Evolutionary conservation across 2,113 vertebrate species (phyloP).

Genomic region (Istiophorus platypterus): DNA sequence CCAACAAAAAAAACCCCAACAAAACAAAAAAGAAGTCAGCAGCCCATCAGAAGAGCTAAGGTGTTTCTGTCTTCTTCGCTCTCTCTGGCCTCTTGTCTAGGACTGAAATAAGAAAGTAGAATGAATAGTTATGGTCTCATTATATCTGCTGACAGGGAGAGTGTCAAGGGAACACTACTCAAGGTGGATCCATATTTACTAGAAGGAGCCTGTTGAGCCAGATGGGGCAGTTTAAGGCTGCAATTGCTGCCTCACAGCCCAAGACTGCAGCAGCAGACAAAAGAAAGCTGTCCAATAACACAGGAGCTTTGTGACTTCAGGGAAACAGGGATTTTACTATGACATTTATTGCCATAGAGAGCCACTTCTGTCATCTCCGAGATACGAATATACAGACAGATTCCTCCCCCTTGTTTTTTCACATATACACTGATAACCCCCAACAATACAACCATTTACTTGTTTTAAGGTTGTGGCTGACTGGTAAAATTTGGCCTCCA

Average conservation of each 20-base stretch:
- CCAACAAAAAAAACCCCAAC: background rate
- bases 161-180: constrained; percentile 38
- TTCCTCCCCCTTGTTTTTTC: background rate
- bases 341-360: constrained; percentile 54
- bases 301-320: constrained; percentile 39
- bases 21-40: constrained; percentile 17
- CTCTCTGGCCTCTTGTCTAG: constrained; percentile 35
- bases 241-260: constrained; percentile 22
- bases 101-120: constrained; percentile 62
- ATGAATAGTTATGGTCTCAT: constrained; percentile 70
- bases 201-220: constrained; percentile 52
- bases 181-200: constrained; percentile 62
- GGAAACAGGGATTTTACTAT: constrained; percentile 41
- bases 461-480: too few relatives aligned
- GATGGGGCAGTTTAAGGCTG: constrained; percentile 39
- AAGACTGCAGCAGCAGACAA: constrained; percentile 30
- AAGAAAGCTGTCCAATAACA: constrained; percentile 41
- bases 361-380: constrained; percentile 37
- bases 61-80: constrained; percentile 17
- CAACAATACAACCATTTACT: too few relatives aligned
- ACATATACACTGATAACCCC: background rate
- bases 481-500: background rate
- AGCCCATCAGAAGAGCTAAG: constrained; percentile 26
- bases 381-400: constrained; percentile 34
- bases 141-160: constrained; percentile 63